Evolutionary conservation across 1,140 invertebrate genomes (phyloP), one percentile per base, ranked within the genome.

Genomic region (Solenopsis fugax): DNA sequence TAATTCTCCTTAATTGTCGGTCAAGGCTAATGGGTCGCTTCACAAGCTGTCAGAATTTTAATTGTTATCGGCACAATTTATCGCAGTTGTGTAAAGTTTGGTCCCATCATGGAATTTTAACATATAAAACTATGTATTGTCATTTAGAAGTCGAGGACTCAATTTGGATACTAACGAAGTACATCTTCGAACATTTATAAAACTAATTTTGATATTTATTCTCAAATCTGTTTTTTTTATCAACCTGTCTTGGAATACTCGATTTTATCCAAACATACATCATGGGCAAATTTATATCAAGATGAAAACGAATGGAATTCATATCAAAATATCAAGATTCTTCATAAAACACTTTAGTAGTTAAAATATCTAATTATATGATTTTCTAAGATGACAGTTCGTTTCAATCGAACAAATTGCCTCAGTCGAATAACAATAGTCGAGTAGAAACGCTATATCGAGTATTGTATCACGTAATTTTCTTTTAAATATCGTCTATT

Each of bases 101-200:
- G 89, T 90, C 89, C 89, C 89, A 81, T 87, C 50, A 58, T 85
- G 88, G 88, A 90, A 90, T 90, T 84, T 24, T 75, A 73, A 75
- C n/a, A 75, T 73, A 56, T 58, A 13, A 75, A 60, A 48, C 13
- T 82, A 67, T 24, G 13, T 60, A 60, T 56, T 54, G 69, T 75
- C 37, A 72, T 60, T 56, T 60, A 24, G n/a, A 48, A 71, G 18
- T 18, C n/a, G 21, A 60, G 2, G 1, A 41, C 21, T 81, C 16
- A 72, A 81, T 6, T 67, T 37, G 12, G 6, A 80, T 67, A 67
- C 3, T 80, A 10, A 21, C 24, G 3, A 65, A 67, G 21, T 48
- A 37, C 5, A 5, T 50, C n/a, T 21, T 50, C 7, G 18, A 60
- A 4, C 9, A 72, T 82, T 71, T 45, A 52, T 71, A 24, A 67